Evolutionary conservation across 2,797 vertebrate genomes (phyloP).

Genomic region (Aulostomus chinensis): DNA sequence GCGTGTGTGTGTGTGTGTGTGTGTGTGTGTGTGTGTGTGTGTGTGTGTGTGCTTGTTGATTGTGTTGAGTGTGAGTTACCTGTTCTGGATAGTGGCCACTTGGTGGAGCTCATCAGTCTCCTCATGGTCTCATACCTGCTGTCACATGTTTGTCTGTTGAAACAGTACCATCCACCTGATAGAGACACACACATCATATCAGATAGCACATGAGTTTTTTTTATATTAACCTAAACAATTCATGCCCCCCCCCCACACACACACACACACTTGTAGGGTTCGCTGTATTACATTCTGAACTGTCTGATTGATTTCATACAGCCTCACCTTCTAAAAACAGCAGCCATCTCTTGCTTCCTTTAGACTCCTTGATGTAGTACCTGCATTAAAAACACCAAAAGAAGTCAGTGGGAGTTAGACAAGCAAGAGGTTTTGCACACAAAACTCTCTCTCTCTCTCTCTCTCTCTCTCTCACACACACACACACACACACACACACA

Average conservation of each 20-base stretch:
- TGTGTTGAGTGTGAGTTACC: conserved; percentile 76
- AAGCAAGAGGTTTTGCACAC: too few species aligned
- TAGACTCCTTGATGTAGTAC: conserved; percentile 94
- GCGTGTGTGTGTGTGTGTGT: too few species aligned
- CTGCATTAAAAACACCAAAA: conserved; percentile 65
- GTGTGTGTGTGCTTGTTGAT: too few species aligned
- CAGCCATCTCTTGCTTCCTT: conserved; percentile 92
- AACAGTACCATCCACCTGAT: conserved; percentile 98
- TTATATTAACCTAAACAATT: too few species aligned
- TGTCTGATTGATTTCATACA: background rate
- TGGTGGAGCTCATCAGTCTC: conserved; percentile 92
- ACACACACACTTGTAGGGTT: background rate
- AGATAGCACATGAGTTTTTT: too few species aligned
- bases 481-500: too few species aligned
- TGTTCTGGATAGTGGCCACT: conserved; percentile 93
- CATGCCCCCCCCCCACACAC: too few species aligned
- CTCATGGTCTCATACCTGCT: conserved; percentile 91
- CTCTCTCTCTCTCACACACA: too few species aligned
- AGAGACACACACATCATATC: too few species aligned
- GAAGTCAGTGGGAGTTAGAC: too few species aligned
- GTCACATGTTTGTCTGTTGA: conserved; percentile 94
- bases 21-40: too few species aligned
- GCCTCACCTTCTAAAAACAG: conserved; percentile 91
- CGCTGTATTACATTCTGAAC: background rate
- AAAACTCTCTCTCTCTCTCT: too few species aligned